Percentiles rank a stretch among this genome's conserved stretches.
These are phyloP conservation scores for Pseudocheirus occidentalis DNA, from an alignment of 2,797 vertebrate species.

Conservation along the genomic window DNA sequence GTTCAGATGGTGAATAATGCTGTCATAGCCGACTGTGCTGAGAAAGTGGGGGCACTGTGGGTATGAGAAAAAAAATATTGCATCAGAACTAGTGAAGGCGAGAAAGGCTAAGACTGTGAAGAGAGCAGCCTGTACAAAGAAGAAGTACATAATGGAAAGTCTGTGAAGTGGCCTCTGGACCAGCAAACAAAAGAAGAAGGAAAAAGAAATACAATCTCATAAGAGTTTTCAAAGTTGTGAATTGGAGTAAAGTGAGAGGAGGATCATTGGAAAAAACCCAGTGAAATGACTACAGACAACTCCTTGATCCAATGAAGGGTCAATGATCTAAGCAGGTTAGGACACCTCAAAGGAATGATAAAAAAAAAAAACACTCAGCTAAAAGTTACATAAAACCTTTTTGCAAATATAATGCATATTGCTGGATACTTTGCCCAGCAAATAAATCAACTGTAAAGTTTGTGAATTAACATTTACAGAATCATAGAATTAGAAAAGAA, in stretches of 20 bases:
- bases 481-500: background rate
- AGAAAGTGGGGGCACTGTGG: slow-evolving; percentile 90
- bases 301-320: background rate
- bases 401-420: background rate
- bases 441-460: background rate
- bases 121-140: fast-evolving
- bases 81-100: background rate
- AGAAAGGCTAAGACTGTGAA: background rate
- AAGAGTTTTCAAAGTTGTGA: slow-evolving; percentile 13
- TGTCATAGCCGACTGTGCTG: slow-evolving; percentile 91
- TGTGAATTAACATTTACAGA: background rate
- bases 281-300: background rate
- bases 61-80: slow-evolving; percentile 22
- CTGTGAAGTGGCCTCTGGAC: background rate
- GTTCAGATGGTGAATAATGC: slow-evolving; percentile 93
- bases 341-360: background rate
- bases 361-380: background rate
- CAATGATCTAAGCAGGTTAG: background rate
- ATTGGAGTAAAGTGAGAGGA: slow-evolving; percentile 23
- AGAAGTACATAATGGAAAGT: background rate
- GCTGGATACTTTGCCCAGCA: background rate
- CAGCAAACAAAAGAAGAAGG: slow-evolving; percentile 35
- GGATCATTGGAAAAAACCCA: background rate
- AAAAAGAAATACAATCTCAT: background rate
- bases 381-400: background rate